Evolutionary conservation across 1,140 invertebrate genomes (phyloP).

Genomic region (Lucilia sericata): DNA sequence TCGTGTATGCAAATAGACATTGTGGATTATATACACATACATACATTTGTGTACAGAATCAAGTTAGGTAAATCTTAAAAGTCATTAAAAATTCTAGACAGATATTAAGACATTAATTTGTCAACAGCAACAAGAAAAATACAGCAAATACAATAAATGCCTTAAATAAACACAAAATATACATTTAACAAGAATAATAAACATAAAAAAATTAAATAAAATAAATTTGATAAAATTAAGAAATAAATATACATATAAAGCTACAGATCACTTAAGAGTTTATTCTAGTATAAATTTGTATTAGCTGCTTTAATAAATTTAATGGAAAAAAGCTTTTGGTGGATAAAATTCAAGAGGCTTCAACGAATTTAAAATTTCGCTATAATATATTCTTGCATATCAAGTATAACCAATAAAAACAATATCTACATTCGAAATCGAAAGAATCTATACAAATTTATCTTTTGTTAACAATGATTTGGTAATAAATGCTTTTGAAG

Average conservation of each 20-base stretch:
- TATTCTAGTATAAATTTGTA: background rate
- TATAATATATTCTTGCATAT: too few species aligned
- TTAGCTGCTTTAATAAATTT: background rate
- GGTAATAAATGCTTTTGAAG: too few species aligned
- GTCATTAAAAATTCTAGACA: constrained; percentile 16
- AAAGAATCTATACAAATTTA: too few species aligned
- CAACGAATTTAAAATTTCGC: too few species aligned
- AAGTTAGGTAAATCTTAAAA: background rate
- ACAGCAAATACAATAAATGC: background rate
- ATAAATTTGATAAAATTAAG: background rate
- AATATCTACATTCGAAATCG: too few species aligned
- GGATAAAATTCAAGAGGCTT: too few species aligned
- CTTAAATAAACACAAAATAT: background rate
- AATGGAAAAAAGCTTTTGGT: too few species aligned
- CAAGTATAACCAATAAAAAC: too few species aligned
- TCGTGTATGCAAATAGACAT: too few species aligned
- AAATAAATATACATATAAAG: background rate
- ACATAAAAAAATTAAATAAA: background rate
- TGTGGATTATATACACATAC: too few species aligned
- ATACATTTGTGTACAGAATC: too few species aligned
- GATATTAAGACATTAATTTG: background rate
- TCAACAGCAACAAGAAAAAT: background rate
- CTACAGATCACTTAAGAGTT: background rate
- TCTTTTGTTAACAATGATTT: too few species aligned
- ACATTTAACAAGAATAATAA: constrained; percentile 12